A percentile compares a stretch with the other conserved stretches of the same genome.
Conservation (phyloP, 2,113 vertebrate species). For the Gymnobelideus leadbeateri region DNA sequence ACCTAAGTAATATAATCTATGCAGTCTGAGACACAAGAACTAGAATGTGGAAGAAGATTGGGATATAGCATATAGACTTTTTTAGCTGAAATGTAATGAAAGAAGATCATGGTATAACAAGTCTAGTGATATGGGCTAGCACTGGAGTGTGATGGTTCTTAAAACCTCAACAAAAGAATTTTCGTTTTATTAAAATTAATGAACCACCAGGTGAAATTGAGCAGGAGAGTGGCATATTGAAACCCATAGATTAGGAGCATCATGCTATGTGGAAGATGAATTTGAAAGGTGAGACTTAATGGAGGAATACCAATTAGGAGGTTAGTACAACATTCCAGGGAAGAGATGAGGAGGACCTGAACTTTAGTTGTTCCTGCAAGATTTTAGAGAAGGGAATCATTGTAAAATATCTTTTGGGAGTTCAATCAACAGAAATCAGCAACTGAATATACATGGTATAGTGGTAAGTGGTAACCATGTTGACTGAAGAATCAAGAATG, state of each 20-base stretch:
- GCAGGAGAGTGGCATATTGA: neutral
- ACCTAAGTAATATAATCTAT: neutral
- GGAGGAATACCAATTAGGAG: neutral
- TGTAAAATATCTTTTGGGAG: neutral
- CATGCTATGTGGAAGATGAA: neutral
- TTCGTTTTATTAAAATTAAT: neutral
- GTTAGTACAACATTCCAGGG: neutral
- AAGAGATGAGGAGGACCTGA: neutral
- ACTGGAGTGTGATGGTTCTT: neutral
- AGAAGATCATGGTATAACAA: neutral
- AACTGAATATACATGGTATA: neutral
- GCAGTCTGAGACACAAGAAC: neutral
- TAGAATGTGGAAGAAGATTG: neutral
- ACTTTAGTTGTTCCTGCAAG: neutral
- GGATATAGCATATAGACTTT: neutral
- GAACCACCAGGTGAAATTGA: neutral
- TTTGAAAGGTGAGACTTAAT: neutral
- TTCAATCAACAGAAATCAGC: neutral
- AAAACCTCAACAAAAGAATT: neutral
- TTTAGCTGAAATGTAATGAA: neutral
- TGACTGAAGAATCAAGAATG: neutral
- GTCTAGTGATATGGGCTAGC: too few species aligned
- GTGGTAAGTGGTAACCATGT: neutral
- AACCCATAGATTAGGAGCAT: neutral
- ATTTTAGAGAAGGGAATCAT: neutral